These are phyloP conservation scores for Phyllotreta striolata DNA, from an alignment of 2,888 invertebrate species.

Conservation along the genomic window DNA sequence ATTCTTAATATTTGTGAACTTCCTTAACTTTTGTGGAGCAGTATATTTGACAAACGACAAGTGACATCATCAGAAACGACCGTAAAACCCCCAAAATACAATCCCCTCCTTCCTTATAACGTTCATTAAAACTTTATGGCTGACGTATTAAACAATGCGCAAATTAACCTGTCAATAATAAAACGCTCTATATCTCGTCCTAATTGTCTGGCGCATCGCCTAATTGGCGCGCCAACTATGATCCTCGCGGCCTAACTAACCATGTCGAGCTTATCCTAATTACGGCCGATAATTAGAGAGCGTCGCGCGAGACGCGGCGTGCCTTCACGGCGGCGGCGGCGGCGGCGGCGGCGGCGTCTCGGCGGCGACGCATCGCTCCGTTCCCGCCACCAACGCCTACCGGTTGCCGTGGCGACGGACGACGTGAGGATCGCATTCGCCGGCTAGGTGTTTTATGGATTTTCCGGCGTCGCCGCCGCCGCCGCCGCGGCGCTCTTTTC, in stretches of 20 bases:
- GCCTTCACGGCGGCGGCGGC: constrained; percentile 36
- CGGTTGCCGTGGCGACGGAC: constrained; percentile 49
- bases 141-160: constrained; percentile 3
- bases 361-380: constrained; percentile 52
- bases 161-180: constrained; percentile 16
- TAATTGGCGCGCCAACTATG: constrained; percentile 35
- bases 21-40: no score
- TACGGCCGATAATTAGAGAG: constrained; percentile 60
- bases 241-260: constrained; percentile 55
- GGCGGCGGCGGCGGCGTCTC: constrained; percentile 39
- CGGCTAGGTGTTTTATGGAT: constrained; percentile 56
- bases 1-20: no score
- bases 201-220: constrained; percentile 15
- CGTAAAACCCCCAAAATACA: background rate
- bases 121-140: constrained; percentile 17
- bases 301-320: constrained; percentile 42
- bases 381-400: constrained; percentile 52
- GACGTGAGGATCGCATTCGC: constrained; percentile 46
- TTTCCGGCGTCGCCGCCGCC: constrained; percentile 45
- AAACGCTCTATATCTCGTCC: constrained; percentile 15
- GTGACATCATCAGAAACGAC: background rate
- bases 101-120: background rate
- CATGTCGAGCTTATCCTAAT: constrained; percentile 61
- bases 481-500: constrained; percentile 38
- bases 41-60: background rate